Evolutionary conservation across 2,113 vertebrate species (phyloP), one percentile per base, ranked within the genome.

Genomic region (Cyprinodon variegatus): DNA sequence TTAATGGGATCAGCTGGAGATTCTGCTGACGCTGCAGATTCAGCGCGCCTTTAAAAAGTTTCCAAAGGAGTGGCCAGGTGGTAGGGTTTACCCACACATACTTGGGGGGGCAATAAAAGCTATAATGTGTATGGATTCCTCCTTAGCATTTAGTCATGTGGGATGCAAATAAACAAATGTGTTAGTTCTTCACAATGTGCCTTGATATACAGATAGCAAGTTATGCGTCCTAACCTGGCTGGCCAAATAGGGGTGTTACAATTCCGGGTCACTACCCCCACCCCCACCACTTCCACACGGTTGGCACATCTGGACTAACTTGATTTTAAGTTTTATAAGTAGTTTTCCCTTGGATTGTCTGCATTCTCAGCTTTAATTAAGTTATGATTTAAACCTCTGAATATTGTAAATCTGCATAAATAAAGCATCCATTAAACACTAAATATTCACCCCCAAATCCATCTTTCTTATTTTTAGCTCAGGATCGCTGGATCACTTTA

Each of bases 1-100:
- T 92, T 90, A 90, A 93, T 93, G 93, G 85, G 86, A 85, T 70
- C 78, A 72, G 66, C 70, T 61, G 91, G 89, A 92, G 70, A 87
- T 87, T 85, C 88, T 71, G 72, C 71, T 91, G 89, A 91, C 88
- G 85, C 85, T 79, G 88, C 66, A 75, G 85, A 77, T 90, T 15
- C 50, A 90, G 89, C 87, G 85, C 80, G 74, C 90, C 77, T 88
- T 68, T 63, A 65, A 72, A 72, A 65, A 64, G 17, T 57, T 4
- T 57, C 9, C 50, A 57, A 20, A 17, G 50, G 46, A 20, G 50
- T n/a, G 50, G 50, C 50, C 50, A 48, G 13, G 48, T 20, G 15
- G 29, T 29, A 29, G 48, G 15, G 48, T 7, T 29, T 29, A 7
- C 2, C 6, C 17, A 10, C 9, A 57, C 9, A 45, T 20, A 20